These are phyloP conservation scores for Esox lucius DNA, from an alignment of 2,797 vertebrate species.

Conservation along the genomic window DNA sequence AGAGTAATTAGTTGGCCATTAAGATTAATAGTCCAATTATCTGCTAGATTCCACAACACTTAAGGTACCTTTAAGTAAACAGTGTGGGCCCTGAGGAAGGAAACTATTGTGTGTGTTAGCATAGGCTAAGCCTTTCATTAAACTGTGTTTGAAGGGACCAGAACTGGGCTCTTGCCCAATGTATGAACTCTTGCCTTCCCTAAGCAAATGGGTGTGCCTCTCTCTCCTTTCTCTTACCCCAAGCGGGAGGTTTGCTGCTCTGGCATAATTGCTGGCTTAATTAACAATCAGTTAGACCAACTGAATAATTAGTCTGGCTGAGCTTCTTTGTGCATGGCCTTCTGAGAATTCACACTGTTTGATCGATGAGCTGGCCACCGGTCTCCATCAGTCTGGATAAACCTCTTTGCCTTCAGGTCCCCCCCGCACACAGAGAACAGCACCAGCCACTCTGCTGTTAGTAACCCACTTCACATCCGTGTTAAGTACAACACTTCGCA, in stretches of 20 bases:
- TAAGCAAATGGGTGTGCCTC: not conserved
- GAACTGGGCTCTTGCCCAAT: conserved; percentile 17
- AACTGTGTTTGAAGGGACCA: conserved; percentile 14
- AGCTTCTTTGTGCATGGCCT: conserved; percentile 49
- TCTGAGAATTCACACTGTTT: conserved; percentile 67
- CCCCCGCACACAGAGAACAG: conserved; percentile 12
- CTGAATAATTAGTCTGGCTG: conserved; percentile 37
- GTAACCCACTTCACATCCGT: conserved; percentile 46
- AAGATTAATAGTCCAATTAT: conserved; percentile 64
- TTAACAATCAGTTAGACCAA: conserved; percentile 37
- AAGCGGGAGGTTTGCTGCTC: conserved; percentile 15
- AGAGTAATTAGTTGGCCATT: conserved; percentile 68
- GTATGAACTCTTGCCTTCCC: conserved; percentile 1
- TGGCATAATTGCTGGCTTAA: conserved; percentile 31
- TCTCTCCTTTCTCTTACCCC: not conserved
- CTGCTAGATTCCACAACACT: conserved; percentile 50
- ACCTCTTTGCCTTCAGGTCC: conserved; percentile 33
- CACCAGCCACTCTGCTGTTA: conserved; percentile 53
- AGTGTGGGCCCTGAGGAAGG: conserved; percentile 34
- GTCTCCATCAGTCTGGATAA: conserved; percentile 59
- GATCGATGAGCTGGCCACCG: conserved; percentile 69
- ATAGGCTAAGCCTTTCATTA: conserved; percentile 23
- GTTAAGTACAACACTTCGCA: not conserved
- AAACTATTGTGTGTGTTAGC: conserved; percentile 20
- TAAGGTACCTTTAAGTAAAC: conserved; percentile 54